These are phyloP conservation scores for Andinoacara biseriatus DNA, from an alignment of 2,113 vertebrate species.

Conservation along the genomic window DNA sequence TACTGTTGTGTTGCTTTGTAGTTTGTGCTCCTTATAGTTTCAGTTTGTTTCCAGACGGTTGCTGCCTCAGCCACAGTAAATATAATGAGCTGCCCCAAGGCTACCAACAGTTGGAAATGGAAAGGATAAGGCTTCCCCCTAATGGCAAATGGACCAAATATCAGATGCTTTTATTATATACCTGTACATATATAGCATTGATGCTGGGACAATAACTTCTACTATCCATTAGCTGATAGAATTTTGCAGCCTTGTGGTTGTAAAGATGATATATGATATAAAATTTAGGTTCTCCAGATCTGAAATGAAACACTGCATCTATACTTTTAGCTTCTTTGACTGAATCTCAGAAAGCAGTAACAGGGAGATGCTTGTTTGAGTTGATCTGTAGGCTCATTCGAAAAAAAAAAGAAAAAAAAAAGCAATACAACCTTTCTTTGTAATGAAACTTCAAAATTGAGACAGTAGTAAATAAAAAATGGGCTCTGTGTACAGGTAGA, in stretches of 20 bases:
- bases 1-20: neutral
- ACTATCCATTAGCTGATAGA: slow-evolving; percentile 46
- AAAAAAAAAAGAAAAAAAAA: neutral
- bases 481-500: neutral
- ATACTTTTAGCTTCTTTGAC: neutral
- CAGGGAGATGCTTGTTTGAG: neutral
- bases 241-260: neutral
- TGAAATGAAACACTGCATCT: neutral
- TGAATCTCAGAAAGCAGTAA: neutral
- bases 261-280: neutral
- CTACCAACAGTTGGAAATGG: neutral
- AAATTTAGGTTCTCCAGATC: neutral
- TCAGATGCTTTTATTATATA: neutral
- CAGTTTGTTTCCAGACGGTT: neutral
- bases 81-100: slow-evolving; percentile 18
- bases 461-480: neutral
- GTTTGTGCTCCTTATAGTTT: slow-evolving; percentile 1
- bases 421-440: neutral
- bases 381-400: neutral
- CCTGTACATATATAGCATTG: neutral
- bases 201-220: neutral
- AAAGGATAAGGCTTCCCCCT: slow-evolving; percentile 22
- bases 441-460: neutral
- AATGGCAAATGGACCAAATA: slow-evolving; percentile 20
- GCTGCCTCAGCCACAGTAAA: slow-evolving; percentile 12